A percentile compares a stretch with the other conserved stretches of the same genome.
These are phyloP conservation scores for Gallinago solitaria DNA, from an alignment of 2,797 vertebrate species.

Conservation along the genomic window DNA sequence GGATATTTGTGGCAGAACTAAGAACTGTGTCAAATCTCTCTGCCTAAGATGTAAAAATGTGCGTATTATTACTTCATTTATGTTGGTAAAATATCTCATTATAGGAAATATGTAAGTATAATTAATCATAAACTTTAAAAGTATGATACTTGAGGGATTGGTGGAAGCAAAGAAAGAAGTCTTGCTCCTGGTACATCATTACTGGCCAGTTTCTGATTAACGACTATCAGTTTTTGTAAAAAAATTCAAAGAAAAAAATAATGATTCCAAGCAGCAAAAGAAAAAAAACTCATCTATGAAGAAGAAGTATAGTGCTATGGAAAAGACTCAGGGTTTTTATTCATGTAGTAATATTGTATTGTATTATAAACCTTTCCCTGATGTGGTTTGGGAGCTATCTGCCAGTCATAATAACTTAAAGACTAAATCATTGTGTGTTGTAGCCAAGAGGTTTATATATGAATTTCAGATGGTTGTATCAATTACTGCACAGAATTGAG, in stretches of 20 bases:
- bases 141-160: not conserved
- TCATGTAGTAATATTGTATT: not conserved
- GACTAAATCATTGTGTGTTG: not conserved
- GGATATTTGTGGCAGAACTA: not conserved
- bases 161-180: not conserved
- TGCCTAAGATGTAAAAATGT: not conserved
- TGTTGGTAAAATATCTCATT: not conserved
- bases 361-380: not conserved
- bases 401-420: not conserved
- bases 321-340: not conserved
- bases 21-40: not conserved
- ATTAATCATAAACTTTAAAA: slow-evolving; percentile 3
- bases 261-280: not conserved
- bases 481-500: not conserved
- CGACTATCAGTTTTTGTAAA: not conserved
- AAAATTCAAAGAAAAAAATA: not conserved
- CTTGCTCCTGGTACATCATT: not conserved
- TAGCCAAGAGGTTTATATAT: not conserved
- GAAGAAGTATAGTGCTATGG: not conserved
- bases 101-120: not conserved
- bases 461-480: not conserved
- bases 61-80: not conserved
- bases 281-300: not conserved
- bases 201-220: not conserved
- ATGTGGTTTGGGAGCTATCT: not conserved